These are phyloP conservation scores for Gymnorhina tibicen DNA, from an alignment of 2,113 vertebrate species.

Conservation along the genomic window DNA sequence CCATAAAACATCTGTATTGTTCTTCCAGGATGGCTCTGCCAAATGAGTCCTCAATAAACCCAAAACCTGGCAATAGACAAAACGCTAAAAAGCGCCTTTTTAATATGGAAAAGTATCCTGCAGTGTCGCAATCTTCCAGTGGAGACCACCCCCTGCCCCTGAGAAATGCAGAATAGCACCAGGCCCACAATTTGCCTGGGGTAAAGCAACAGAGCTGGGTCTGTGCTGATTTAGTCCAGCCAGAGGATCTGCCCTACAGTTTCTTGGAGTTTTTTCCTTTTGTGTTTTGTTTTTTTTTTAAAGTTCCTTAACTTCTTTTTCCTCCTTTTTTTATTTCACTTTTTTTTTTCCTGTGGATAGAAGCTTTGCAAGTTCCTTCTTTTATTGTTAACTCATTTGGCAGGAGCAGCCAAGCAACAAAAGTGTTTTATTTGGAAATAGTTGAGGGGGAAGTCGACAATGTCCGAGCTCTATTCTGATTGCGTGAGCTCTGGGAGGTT, in stretches of 20 bases:
- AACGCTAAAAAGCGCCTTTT: constrained; percentile 64
- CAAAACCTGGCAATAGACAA: constrained; percentile 65
- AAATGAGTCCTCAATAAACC: constrained; percentile 69
- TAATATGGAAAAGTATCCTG: constrained; percentile 72
- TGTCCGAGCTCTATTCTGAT: constrained; percentile 20
- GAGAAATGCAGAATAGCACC: constrained; percentile 56
- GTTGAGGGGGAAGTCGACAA: constrained; percentile 52
- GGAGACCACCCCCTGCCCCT: constrained; percentile 65
- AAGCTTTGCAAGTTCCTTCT: constrained; percentile 53
- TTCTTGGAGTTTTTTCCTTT: background rate
- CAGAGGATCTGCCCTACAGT: constrained; percentile 24
- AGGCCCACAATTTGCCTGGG: constrained; percentile 45
- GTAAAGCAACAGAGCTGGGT: constrained; percentile 30
- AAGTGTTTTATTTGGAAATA: constrained; percentile 71
- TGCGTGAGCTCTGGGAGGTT: constrained; percentile 59
- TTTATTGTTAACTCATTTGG: constrained; percentile 69
- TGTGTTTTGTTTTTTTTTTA: background rate
- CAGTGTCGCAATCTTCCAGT: constrained; percentile 62
- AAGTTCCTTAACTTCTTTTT: background rate
- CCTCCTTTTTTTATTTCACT: background rate
- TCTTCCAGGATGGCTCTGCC: constrained; percentile 66
- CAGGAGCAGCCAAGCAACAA: constrained; percentile 50
- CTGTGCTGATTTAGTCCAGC: constrained; percentile 34
- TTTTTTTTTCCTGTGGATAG: background rate
- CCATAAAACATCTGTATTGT: constrained; percentile 71